These are phyloP conservation scores for Scleropages formosus DNA, from an alignment of 2,797 vertebrate species.

Conservation along the genomic window DNA sequence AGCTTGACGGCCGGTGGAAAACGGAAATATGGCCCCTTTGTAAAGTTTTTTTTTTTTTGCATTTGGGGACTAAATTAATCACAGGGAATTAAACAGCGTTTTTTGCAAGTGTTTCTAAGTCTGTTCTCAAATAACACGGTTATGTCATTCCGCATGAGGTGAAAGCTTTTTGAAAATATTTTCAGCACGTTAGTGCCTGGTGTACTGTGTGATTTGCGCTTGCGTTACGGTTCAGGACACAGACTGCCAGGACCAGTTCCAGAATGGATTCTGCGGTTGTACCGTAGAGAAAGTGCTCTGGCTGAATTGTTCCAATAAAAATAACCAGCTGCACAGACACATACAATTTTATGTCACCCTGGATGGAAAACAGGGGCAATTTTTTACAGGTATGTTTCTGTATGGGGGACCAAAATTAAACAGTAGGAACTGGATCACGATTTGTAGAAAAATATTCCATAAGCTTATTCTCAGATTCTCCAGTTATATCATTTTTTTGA, in stretches of 20 bases:
- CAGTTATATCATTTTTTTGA: neutral
- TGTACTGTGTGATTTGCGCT: too few relatives aligned
- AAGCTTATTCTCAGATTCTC: neutral
- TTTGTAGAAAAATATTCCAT: neutral
- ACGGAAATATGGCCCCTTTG: constrained; percentile 3
- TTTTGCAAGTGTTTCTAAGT: too few relatives aligned
- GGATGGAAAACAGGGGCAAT: too few relatives aligned
- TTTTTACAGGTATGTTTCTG: too few relatives aligned
- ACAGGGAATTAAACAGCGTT: neutral
- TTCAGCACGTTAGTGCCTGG: too few relatives aligned
- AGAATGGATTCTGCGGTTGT: neutral
- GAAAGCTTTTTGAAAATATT: too few relatives aligned
- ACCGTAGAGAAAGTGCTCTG: neutral
- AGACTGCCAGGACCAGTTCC: neutral
- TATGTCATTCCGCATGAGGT: too few relatives aligned
- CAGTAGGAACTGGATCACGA: neutral
- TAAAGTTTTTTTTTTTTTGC: constrained; percentile 19
- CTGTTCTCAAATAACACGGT: too few relatives aligned
- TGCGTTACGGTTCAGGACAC: too few relatives aligned
- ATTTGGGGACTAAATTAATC: constrained; percentile 17
- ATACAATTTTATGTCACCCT: too few relatives aligned
- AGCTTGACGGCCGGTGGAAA: constrained; percentile 18
- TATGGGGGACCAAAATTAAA: too few relatives aligned
- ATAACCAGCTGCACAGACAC: too few relatives aligned
- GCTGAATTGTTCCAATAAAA: neutral